Conservation (phyloP, 2,797 vertebrate genomes). For the Ataeniobius toweri region DNA sequence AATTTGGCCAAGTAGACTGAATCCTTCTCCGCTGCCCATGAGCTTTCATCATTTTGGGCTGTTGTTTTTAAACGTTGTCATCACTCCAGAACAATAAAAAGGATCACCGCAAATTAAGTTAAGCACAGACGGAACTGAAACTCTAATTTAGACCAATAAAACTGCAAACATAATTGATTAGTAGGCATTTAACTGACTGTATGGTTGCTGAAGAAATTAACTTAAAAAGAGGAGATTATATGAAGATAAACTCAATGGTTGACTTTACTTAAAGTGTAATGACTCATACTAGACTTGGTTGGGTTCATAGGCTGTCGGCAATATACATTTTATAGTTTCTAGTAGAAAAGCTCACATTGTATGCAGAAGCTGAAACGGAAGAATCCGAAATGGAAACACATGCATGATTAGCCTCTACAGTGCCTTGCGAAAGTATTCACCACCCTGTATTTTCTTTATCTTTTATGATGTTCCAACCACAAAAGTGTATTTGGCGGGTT, state of each 20-base stretch:
- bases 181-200: background rate
- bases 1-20: constrained; percentile 52
- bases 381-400: background rate
- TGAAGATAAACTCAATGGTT: background rate
- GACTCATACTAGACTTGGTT: constrained; percentile 1
- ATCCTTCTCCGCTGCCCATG: constrained; percentile 50
- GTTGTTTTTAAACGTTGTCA: constrained; percentile 40
- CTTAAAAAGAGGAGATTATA: background rate
- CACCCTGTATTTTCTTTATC: background rate
- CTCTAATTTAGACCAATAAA: background rate
- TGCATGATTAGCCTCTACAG: background rate
- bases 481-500: background rate
- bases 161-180: background rate
- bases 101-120: background rate
- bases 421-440: background rate
- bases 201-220: background rate
- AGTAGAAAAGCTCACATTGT: background rate
- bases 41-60: constrained; percentile 30
- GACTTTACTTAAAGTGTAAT: background rate
- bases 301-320: background rate
- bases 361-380: background rate
- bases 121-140: background rate
- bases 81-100: constrained; percentile 20
- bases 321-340: background rate
- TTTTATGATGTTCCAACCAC: background rate